Percentiles rank a stretch among this genome's conserved stretches.
Evolutionary conservation across 2,888 invertebrate genomes (phyloP).

Genomic region (Drosophila atripex): DNA sequence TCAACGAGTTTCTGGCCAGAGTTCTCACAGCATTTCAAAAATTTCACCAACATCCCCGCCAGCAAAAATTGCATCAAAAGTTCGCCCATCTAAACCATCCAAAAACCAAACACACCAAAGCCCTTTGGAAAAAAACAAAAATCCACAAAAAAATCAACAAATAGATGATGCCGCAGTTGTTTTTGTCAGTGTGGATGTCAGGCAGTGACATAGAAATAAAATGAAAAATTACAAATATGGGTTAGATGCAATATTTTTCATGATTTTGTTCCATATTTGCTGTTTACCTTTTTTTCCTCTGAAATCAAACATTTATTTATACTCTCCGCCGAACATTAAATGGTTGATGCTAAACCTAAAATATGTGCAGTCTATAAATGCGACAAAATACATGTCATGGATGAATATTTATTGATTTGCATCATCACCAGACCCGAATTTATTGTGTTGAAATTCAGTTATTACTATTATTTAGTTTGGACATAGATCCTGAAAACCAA

Average conservation of each 20-base stretch:
- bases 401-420: background rate
- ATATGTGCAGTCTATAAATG: background rate
- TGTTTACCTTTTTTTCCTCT: slow-evolving; percentile 7
- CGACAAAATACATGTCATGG: background rate
- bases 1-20: slow-evolving; percentile 52
- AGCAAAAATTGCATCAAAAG: slow-evolving; percentile 30
- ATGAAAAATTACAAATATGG: slow-evolving; percentile 32
- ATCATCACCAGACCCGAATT: background rate
- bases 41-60: slow-evolving; percentile 3
- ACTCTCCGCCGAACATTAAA: background rate
- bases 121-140: background rate
- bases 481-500: too few relatives aligned
- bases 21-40: slow-evolving; percentile 45
- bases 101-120: background rate
- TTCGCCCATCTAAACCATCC: slow-evolving; percentile 36
- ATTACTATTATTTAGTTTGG: too few relatives aligned
- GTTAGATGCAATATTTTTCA: slow-evolving; percentile 33
- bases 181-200: slow-evolving; percentile 18
- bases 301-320: slow-evolving; percentile 3
- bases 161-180: slow-evolving; percentile 11
- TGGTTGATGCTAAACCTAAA: background rate
- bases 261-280: slow-evolving; percentile 22
- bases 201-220: slow-evolving; percentile 16
- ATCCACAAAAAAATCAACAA: slow-evolving; percentile 19
- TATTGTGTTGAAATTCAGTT: background rate